Evolutionary conservation across 2,888 invertebrate species (phyloP).

Genomic region (Hypselothyrea guttata): DNA sequence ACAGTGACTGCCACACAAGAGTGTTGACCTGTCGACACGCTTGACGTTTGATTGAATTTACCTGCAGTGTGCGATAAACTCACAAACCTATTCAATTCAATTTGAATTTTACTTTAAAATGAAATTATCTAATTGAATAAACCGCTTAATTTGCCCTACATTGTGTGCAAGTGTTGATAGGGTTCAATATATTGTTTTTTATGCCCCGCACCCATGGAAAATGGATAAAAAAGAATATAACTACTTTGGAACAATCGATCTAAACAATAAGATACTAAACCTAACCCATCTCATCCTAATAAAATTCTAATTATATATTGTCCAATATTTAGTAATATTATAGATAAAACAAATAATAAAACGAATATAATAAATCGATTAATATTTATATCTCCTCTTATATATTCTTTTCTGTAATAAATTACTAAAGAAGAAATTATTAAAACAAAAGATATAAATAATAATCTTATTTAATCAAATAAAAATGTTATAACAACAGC

Average conservation of each 20-base stretch:
- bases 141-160: conserved; percentile 59
- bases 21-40: conserved; percentile 47
- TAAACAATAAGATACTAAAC: conserved; percentile 89
- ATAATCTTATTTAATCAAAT: conserved; percentile 86
- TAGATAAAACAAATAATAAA: conserved; percentile 86
- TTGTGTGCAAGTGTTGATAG: too few relatives aligned
- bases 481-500: conserved; percentile 85
- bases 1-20: conserved; percentile 22
- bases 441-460: conserved; percentile 86
- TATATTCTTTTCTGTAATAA: conserved; percentile 86
- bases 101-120: conserved; percentile 60
- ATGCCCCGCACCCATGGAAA: too few relatives aligned
- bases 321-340: conserved; percentile 87
- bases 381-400: conserved; percentile 84
- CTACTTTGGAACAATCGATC: too few relatives aligned
- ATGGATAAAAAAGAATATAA: too few relatives aligned
- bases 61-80: conserved; percentile 23
- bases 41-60: conserved; percentile 52
- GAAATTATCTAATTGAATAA: conserved; percentile 65
- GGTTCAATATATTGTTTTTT: too few relatives aligned
- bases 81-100: conserved; percentile 47
- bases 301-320: conserved; percentile 88
- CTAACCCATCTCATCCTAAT: conserved; percentile 89
- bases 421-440: conserved; percentile 87
- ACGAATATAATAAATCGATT: conserved; percentile 87